Evolutionary conservation across 1,140 invertebrate species (phyloP), one percentile per base, ranked within the genome.

Genomic region (Aphelinus atriplicis): DNA sequence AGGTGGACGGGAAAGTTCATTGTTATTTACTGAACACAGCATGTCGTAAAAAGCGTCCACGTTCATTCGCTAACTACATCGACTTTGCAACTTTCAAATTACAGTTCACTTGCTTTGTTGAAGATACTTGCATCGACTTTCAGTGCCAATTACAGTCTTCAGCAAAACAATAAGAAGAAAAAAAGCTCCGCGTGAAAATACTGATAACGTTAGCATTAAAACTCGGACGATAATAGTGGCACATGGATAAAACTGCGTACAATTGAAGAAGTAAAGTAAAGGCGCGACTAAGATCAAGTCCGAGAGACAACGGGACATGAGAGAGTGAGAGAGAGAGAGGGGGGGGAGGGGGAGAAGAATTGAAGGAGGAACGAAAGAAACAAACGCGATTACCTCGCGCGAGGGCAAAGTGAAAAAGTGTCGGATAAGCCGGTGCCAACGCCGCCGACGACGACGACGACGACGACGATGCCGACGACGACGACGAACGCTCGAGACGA

Each of bases 321-420:
- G 26, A 26, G 26, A 26, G 26, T 26, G 26, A 26, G 26, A n/a
- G 10, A 60, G 58, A 6, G 42, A 60, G 43, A 60, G 43, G 3
- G 48, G 9, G 50, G 43, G 10, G 42, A 63, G 46, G 1, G 46
- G 42, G 48, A 42, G 4, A 53, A 53, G 9, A 53, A 51, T 26
- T 50, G 50, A 64, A 64, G 50, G 9, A 51, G n/a, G 47, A 43
- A 2, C n/a, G 47, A 47, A 3, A 43, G 26, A 5, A 6, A 56
- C 43, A 51, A 9, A 56, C 26, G 1, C 9, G 51, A 53, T 53
- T 53, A 53, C 9, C 51, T 4, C 51, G 51, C 4, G 51, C 51
- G 53, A 56, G 51, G 10, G 42, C 64, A 7, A 66, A 66, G 66
- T 68, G 55, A 68, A 48, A 68, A 68, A 60, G 66, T 58, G 55